A percentile compares a stretch with the other conserved stretches of the same genome.
These are phyloP conservation scores for Sebastiscus albofasciatus DNA, from an alignment of 2,797 vertebrate genomes.

Conservation along the genomic window DNA sequence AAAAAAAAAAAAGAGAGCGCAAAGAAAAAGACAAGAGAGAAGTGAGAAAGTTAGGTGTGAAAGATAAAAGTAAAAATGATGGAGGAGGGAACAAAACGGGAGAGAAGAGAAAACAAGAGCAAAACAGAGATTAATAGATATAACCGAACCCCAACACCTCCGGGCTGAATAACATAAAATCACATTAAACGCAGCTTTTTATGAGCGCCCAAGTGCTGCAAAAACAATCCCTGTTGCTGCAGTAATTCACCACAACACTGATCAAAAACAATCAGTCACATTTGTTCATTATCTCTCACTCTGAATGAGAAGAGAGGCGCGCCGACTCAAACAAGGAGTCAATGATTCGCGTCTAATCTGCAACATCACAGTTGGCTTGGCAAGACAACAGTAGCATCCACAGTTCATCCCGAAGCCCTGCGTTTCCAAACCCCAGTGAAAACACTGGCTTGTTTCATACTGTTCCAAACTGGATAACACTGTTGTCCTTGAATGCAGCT, in stretches of 20 bases:
- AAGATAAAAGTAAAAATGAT: not conserved
- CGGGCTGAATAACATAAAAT: conserved; percentile 53
- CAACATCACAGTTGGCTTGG: conserved; percentile 75
- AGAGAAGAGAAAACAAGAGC: conserved; percentile 37
- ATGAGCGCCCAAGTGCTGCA: conserved; percentile 17
- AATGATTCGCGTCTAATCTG: conserved; percentile 76
- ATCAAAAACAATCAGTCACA: conserved; percentile 69
- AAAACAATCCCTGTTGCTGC: conserved; percentile 34
- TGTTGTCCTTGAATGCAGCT: conserved; percentile 82
- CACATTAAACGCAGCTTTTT: conserved; percentile 65
- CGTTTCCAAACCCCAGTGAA: conserved; percentile 63
- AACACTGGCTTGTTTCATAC: conserved; percentile 81
- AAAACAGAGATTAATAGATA: conserved; percentile 57
- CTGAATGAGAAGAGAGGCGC: conserved; percentile 51
- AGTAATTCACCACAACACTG: conserved; percentile 52
- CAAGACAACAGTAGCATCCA: conserved; percentile 75
- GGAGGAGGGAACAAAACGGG: not conserved
- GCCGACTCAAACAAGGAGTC: conserved; percentile 71
- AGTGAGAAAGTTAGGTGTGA: not conserved
- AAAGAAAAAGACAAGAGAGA: not conserved
- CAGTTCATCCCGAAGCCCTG: conserved; percentile 71
- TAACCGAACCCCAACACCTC: conserved; percentile 28
- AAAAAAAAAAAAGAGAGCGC: not conserved
- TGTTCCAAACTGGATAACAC: conserved; percentile 79
- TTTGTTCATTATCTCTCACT: conserved; percentile 68